A percentile compares a stretch with the other conserved stretches of the same genome.
These are phyloP conservation scores for Larimichthys crocea DNA, from an alignment of 2,113 vertebrate genomes.

Conservation along the genomic window DNA sequence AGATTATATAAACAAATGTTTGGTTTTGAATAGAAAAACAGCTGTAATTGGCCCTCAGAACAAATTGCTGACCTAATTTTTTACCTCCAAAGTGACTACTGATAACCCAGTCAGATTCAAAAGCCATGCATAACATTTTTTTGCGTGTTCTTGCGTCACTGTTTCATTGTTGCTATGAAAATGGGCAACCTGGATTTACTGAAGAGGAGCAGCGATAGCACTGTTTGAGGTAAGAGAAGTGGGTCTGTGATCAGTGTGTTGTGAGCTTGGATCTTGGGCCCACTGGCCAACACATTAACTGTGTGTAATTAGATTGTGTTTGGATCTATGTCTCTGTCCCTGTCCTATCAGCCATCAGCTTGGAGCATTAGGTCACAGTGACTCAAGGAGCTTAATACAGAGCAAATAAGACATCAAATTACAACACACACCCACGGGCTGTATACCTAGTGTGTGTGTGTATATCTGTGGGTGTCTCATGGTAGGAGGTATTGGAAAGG, in stretches of 20 bases:
- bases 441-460: neutral
- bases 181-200: constrained; percentile 36
- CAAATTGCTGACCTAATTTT: constrained; percentile 44
- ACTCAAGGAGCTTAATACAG: constrained; percentile 51
- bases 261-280: neutral
- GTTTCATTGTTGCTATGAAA: constrained; percentile 30
- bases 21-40: constrained; percentile 29
- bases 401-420: constrained; percentile 41
- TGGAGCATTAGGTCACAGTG: constrained; percentile 57
- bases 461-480: neutral
- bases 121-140: neutral
- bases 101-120: constrained; percentile 21
- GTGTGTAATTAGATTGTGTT: constrained; percentile 41
- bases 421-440: constrained; percentile 43
- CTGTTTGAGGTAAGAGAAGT: constrained; percentile 7
- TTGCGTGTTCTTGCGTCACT: constrained; percentile 13
- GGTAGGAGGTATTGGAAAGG: neutral
- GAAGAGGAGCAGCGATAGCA: neutral
- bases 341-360: constrained; percentile 29
- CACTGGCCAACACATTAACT: constrained; percentile 7
- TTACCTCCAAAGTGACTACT: constrained; percentile 15
- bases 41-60: constrained; percentile 3
- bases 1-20: constrained; percentile 64
- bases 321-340: constrained; percentile 32
- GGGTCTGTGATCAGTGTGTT: neutral